Evolutionary conservation across 2,113 vertebrate species (phyloP).

Genomic region (Pygoscelis antarcticus): DNA sequence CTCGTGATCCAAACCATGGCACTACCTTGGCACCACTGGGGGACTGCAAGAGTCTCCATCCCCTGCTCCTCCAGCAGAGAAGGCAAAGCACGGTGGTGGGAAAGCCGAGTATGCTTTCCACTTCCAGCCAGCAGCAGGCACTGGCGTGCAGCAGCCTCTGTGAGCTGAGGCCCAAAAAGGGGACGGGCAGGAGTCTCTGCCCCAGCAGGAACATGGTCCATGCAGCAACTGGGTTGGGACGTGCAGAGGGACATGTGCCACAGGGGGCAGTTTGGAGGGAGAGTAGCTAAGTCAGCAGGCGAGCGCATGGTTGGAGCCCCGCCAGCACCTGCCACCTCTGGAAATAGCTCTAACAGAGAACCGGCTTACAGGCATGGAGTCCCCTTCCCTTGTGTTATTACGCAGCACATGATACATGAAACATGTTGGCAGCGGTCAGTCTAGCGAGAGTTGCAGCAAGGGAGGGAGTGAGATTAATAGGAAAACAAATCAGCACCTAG

Average conservation of each 20-base stretch:
- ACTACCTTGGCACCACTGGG: background rate
- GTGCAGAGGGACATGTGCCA: slow-evolving; percentile 15
- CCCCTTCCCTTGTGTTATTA: background rate
- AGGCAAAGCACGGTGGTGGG: background rate
- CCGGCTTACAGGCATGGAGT: background rate
- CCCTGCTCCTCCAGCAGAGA: background rate
- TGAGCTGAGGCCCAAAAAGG: background rate
- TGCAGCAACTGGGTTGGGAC: background rate
- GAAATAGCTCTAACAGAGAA: slow-evolving; percentile 37
- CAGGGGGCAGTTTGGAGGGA: background rate
- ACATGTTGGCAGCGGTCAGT: background rate
- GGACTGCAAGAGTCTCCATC: background rate
- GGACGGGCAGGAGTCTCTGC: background rate
- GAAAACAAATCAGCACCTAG: slow-evolving; percentile 63
- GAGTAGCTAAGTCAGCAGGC: background rate
- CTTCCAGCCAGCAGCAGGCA: background rate
- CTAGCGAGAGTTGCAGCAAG: slow-evolving; percentile 7
- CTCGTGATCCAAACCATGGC: background rate
- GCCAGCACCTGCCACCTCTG: slow-evolving; percentile 59
- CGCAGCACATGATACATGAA: background rate
- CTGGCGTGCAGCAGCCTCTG: background rate
- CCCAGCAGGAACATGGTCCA: background rate
- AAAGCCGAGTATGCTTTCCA: background rate
- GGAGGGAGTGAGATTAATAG: slow-evolving; percentile 15
- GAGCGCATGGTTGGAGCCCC: background rate